Evolutionary conservation across 1,140 invertebrate genomes (phyloP).

Genomic region (Cotesia glomerata): DNA sequence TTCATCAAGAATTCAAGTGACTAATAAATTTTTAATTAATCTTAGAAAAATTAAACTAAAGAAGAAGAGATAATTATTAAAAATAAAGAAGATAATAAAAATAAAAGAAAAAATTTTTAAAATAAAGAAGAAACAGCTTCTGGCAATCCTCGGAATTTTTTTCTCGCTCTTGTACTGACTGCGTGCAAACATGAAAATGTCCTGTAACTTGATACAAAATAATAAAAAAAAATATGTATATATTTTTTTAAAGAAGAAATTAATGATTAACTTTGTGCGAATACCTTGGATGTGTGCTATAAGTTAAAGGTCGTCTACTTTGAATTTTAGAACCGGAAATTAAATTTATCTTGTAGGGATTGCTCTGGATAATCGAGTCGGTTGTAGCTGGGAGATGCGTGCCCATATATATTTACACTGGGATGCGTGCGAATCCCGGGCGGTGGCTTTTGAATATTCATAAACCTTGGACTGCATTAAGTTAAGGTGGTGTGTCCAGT

Average conservation of each 20-base stretch:
- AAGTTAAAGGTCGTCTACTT: not conserved
- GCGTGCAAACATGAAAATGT: constrained; percentile 14
- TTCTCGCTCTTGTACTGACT: not conserved
- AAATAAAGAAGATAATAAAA: constrained; percentile 32
- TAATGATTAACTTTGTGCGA: not conserved
- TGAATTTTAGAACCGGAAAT: not conserved
- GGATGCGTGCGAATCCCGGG: constrained; percentile 23
- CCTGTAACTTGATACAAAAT: not conserved
- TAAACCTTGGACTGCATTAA: constrained; percentile 14
- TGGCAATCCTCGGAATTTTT: constrained; percentile 37
- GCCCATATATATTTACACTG: not conserved
- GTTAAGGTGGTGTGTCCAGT: constrained; percentile 20
- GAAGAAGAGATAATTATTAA: not conserved
- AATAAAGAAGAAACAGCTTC: constrained; percentile 38
- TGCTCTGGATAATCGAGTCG: constrained; percentile 2
- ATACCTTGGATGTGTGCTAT: not conserved
- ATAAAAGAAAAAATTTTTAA: constrained; percentile 45
- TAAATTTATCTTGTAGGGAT: constrained; percentile 20
- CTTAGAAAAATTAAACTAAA: not conserved
- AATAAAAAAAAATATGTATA: not conserved
- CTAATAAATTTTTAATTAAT: too few species aligned
- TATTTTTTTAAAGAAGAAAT: not conserved
- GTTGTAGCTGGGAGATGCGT: not conserved
- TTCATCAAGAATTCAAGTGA: not conserved
- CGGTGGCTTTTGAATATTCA: constrained; percentile 33